These are phyloP conservation scores for Psephotus haematonotus DNA, from an alignment of 2,113 vertebrate genomes.

Conservation along the genomic window DNA sequence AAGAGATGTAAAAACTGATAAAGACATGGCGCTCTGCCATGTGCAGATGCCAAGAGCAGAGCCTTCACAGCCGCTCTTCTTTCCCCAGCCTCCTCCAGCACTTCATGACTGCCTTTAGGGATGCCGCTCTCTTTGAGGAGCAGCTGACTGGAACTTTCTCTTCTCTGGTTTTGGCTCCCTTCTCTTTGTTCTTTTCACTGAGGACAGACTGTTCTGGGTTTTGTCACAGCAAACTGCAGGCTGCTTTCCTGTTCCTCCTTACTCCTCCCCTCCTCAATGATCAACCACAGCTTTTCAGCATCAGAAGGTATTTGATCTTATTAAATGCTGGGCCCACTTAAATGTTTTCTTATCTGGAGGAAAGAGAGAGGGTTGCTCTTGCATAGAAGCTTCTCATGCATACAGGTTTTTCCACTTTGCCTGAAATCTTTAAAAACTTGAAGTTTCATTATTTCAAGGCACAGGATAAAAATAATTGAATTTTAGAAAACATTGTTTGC, in stretches of 20 bases:
- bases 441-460: not conserved
- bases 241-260: not conserved
- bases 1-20: not conserved
- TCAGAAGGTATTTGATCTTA: not conserved
- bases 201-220: not conserved
- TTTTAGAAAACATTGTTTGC: not conserved
- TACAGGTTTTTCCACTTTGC: not conserved
- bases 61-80: not conserved
- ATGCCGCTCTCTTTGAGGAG: not conserved
- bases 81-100: not conserved
- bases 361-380: not conserved
- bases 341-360: not conserved
- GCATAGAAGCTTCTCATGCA: not conserved
- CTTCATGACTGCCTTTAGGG: not conserved
- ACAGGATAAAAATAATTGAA: not conserved
- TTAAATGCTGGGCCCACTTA: not conserved
- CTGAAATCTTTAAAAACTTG: not conserved
- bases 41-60: not conserved
- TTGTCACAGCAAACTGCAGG: not conserved
- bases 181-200: not conserved
- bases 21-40: not conserved
- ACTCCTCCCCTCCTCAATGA: not conserved
- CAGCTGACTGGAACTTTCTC: not conserved
- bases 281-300: not conserved
- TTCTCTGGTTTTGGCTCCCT: not conserved